Conservation (phyloP, 2,888 invertebrate species). For the Catocala fraxini region DNA sequence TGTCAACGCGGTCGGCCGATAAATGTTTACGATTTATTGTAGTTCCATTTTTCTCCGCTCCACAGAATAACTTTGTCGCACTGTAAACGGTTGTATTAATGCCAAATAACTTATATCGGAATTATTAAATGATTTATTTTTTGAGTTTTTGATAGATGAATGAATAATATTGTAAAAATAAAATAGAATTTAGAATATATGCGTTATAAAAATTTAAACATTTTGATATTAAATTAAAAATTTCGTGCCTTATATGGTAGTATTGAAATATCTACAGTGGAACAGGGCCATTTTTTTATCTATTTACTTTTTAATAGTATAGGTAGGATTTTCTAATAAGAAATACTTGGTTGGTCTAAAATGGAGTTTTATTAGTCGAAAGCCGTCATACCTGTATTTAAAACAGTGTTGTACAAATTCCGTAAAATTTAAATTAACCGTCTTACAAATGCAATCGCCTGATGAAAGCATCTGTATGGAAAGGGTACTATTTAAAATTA, state of each 20-base stretch:
- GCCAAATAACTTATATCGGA: slow-evolving; percentile 25
- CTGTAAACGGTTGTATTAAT: background rate
- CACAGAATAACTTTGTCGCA: background rate
- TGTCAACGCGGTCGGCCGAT: background rate
- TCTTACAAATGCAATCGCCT: no score
- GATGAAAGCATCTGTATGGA: no score
- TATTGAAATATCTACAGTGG: background rate
- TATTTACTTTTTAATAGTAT: background rate
- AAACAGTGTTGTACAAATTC: no score
- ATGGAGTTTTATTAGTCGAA: no score
- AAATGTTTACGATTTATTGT: background rate
- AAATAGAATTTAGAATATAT: background rate
- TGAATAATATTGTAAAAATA: background rate
- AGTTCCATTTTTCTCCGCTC: background rate
- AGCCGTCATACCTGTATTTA: no score
- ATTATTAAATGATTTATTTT: background rate
- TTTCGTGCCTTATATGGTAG: background rate
- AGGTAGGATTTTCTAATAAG: no score
- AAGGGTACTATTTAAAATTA: no score
- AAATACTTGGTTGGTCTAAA: no score
- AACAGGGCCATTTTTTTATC: background rate
- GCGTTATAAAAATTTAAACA: background rate
- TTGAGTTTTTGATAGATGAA: background rate
- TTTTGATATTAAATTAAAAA: background rate
- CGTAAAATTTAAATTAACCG: no score